phyloP scores from a whole-genome alignment of 2,888 invertebrate species.

The Choreutis nemorana region DNA sequence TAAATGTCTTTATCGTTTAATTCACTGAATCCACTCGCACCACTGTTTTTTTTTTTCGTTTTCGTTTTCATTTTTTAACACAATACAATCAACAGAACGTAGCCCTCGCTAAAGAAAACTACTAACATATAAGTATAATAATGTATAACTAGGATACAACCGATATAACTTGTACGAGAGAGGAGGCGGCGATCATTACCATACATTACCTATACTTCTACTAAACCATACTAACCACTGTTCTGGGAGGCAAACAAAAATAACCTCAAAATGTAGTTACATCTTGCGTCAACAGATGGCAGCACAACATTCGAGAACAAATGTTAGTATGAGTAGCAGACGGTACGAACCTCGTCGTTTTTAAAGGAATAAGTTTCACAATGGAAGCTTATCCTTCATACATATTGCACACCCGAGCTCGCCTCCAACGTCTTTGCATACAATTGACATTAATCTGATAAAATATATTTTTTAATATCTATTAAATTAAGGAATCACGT shows the following conservation, averaged over 20 bases:
- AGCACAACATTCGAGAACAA: not conserved
- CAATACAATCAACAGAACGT: conserved; percentile 45
- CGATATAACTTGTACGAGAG: conserved; percentile 30
- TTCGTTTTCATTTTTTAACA: conserved; percentile 36
- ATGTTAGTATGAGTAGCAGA: not conserved
- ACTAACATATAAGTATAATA: conserved; percentile 49
- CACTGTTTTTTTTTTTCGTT: conserved; percentile 28
- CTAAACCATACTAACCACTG: too few relatives aligned
- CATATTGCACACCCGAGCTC: conserved; percentile 15
- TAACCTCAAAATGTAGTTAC: too few relatives aligned
- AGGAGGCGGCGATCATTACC: conserved; percentile 14
- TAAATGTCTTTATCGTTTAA: conserved; percentile 60
- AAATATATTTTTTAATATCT: conserved; percentile 38
- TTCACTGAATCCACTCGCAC: conserved; percentile 59
- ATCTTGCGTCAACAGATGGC: not conserved
- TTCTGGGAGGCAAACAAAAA: too few relatives aligned
- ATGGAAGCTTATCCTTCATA: conserved; percentile 1
- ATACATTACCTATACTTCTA: too few relatives aligned
- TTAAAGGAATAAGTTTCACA: too few relatives aligned
- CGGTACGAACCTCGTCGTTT: not conserved
- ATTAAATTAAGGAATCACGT: conserved; percentile 46
- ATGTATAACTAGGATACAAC: conserved; percentile 51
- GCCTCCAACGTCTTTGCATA: conserved; percentile 23
- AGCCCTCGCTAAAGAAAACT: conserved; percentile 44
- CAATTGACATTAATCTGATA: conserved; percentile 51